A percentile compares a stretch with the other conserved stretches of the same genome.
Conservation (phyloP, 2,113 vertebrate genomes). For the Petrocephalus microphthalmus region DNA sequence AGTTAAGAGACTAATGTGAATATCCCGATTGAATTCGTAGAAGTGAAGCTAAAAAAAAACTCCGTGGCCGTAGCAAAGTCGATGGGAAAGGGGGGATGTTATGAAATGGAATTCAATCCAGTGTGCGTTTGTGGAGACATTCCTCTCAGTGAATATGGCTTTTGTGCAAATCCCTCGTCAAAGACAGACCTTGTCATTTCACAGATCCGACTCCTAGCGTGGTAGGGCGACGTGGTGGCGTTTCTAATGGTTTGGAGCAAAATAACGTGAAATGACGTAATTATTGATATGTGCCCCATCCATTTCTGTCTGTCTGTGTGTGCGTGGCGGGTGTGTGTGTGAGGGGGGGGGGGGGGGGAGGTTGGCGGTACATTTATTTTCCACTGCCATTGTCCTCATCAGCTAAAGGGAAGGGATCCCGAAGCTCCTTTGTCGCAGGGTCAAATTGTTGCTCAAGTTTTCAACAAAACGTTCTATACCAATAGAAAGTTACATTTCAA, state of each 20-base stretch:
- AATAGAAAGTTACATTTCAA: background rate
- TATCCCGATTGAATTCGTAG: background rate
- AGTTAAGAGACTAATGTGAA: background rate
- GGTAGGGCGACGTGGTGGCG: background rate
- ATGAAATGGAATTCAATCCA: background rate
- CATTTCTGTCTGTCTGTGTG: background rate
- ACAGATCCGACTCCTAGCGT: background rate
- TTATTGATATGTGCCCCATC: background rate
- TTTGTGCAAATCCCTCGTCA: background rate
- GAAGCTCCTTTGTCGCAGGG: background rate
- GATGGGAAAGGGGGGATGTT: background rate
- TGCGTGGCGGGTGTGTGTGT: background rate
- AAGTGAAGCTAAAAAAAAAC: background rate
- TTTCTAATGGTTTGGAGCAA: background rate
- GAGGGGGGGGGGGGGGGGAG: background rate
- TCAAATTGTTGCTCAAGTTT: slow-evolving; percentile 8
- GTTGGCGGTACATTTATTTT: slow-evolving; percentile 11
- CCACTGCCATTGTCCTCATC: slow-evolving; percentile 10
- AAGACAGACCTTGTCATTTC: background rate
- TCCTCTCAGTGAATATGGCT: background rate
- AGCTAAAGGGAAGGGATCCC: background rate
- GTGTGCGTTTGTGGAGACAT: background rate
- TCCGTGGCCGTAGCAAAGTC: background rate
- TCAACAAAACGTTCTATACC: background rate
- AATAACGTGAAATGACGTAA: background rate